Percentiles rank a stretch among this genome's conserved stretches.
Evolutionary conservation across 2,113 vertebrate genomes (phyloP).

Genomic region (Malurus cyaneus): DNA sequence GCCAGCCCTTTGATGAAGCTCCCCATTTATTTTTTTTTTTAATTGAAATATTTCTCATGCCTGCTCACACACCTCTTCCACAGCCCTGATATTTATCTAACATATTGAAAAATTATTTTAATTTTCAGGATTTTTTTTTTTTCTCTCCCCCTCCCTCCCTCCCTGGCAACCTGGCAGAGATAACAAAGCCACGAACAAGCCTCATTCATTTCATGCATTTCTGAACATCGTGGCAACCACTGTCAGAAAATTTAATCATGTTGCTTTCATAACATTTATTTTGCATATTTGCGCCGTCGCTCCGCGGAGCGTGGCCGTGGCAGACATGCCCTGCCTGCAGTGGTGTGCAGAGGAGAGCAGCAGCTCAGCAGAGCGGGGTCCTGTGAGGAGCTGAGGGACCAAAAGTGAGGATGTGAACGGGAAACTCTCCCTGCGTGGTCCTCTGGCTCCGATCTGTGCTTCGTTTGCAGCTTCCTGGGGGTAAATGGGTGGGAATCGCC

Average conservation of each 20-base stretch:
- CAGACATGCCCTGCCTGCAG: neutral
- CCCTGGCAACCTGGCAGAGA: neutral
- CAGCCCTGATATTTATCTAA: constrained; percentile 37
- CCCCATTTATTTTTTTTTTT: neutral
- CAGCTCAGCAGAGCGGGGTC: neutral
- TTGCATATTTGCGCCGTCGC: neutral
- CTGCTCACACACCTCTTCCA: neutral
- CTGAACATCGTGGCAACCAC: neutral
- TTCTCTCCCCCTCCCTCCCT: neutral
- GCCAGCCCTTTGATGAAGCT: neutral
- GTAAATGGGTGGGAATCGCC: rapidly evolving
- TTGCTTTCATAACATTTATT: neutral
- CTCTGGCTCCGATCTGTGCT: rapidly evolving
- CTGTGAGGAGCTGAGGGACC: neutral
- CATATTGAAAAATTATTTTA: constrained; percentile 39
- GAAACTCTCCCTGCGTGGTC: rapidly evolving
- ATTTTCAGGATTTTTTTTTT: neutral
- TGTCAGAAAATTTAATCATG: constrained; percentile 1
- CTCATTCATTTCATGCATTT: constrained; percentile 41
- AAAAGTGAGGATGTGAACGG: neutral
- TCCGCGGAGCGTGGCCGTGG: rapidly evolving
- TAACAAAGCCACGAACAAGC: constrained; percentile 28
- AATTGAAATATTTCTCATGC: neutral
- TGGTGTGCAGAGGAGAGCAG: rapidly evolving
- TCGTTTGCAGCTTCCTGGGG: neutral